Conservation (phyloP, 2,888 invertebrate species). For the Campoletis raptor region DNA sequence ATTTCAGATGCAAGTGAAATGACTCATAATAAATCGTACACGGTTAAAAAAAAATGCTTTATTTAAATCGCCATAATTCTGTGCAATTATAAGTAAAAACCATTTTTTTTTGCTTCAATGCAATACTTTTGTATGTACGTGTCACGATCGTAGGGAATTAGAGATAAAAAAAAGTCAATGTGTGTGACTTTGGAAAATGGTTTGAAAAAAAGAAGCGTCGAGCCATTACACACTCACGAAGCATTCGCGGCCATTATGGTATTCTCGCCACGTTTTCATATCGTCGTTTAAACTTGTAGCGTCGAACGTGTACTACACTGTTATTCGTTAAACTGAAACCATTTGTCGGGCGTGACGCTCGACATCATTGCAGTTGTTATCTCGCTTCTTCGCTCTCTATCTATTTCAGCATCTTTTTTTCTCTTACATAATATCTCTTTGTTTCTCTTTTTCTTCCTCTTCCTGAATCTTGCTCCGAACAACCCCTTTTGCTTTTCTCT, state of each 20-base stretch:
- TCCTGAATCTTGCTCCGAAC: background rate
- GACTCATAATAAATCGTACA: background rate
- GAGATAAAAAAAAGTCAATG: background rate
- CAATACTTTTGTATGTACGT: conserved; percentile 1
- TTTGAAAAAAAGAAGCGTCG: conserved; percentile 31
- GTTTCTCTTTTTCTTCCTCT: conserved; percentile 28
- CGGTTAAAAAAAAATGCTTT: background rate
- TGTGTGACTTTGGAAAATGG: background rate
- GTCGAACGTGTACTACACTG: conserved; percentile 66
- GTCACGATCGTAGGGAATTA: background rate
- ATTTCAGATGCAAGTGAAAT: background rate
- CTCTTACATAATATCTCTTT: conserved; percentile 21
- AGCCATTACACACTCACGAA: conserved; percentile 50
- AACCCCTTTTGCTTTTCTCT: conserved; percentile 1
- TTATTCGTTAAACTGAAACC: conserved; percentile 69
- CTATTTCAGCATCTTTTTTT: conserved; percentile 10
- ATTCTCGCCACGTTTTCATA: conserved; percentile 69
- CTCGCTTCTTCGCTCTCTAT: conserved; percentile 45
- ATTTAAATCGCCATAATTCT: background rate
- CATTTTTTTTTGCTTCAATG: background rate
- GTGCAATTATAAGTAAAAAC: background rate
- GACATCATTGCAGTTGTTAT: conserved; percentile 70
- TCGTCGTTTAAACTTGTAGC: conserved; percentile 69
- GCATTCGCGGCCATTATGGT: conserved; percentile 56
- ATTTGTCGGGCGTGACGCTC: conserved; percentile 70